Percentiles rank a stretch among this genome's conserved stretches.
These are phyloP conservation scores for Chiridota heheva DNA, from an alignment of 35 echinoderm and acorn worm genomes.

Conservation along the genomic window DNA sequence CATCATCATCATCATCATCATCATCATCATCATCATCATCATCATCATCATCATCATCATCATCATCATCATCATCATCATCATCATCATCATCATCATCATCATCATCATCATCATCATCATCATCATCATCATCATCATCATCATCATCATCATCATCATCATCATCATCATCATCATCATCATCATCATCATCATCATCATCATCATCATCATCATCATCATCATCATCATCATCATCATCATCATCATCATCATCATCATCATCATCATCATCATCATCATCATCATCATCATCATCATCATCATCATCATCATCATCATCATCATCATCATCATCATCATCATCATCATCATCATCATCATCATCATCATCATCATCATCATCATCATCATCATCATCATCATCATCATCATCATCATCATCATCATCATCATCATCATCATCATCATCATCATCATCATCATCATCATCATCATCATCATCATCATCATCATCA, in stretches of 20 bases:
- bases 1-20: conserved; percentile 19
- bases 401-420: conserved; percentile 28
- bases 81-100: background rate
- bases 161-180: conserved; percentile 8
- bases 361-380: conserved; percentile 14
- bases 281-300: conserved; percentile 22
- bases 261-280: conserved; percentile 17
- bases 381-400: conserved; percentile 27
- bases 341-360: conserved; percentile 18
- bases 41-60: background rate
- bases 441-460: conserved; percentile 27
- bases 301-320: conserved; percentile 14
- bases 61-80: background rate
- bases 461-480: conserved; percentile 28
- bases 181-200: conserved; percentile 1
- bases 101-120: conserved; percentile 15
- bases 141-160: conserved; percentile 17
- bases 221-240: background rate
- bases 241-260: conserved; percentile 18
- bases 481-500: conserved; percentile 27
- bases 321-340: conserved; percentile 22
- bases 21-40: conserved; percentile 18
- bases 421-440: conserved; percentile 27
- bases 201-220: background rate
- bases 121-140: background rate